Percentiles rank a stretch among this genome's conserved stretches.
Evolutionary conservation across 2,888 invertebrate genomes (phyloP).

Genomic region (Ferrisia virgata): DNA sequence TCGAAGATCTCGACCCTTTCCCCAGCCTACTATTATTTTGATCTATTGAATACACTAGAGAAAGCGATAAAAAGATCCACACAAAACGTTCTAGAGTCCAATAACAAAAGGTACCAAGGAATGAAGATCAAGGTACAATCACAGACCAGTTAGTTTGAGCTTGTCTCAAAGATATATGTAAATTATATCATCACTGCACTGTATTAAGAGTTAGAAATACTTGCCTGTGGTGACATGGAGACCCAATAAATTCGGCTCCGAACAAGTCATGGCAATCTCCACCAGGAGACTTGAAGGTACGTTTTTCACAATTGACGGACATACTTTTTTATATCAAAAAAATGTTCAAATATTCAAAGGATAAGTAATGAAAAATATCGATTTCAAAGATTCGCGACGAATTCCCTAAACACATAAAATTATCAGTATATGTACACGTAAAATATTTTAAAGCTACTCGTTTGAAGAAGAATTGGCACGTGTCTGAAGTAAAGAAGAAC

Average conservation of each 20-base stretch:
- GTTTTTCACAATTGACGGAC: constrained; percentile 27
- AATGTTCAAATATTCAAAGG: not conserved
- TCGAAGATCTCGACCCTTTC: too few species aligned
- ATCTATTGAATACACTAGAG: too few species aligned
- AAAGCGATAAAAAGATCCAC: too few species aligned
- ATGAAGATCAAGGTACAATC: too few species aligned
- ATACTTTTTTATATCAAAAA: not conserved
- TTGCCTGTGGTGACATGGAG: constrained; percentile 53
- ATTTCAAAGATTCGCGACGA: not conserved
- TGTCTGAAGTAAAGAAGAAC: not conserved
- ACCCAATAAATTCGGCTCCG: constrained; percentile 52
- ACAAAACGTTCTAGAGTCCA: too few species aligned
- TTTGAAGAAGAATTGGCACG: not conserved
- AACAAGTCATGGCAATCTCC: constrained; percentile 52
- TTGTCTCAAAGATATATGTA: too few species aligned
- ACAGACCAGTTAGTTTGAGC: too few species aligned
- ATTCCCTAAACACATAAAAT: not conserved
- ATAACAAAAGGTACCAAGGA: too few species aligned
- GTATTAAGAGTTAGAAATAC: too few species aligned
- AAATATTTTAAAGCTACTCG: not conserved
- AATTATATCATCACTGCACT: too few species aligned
- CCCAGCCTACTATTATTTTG: too few species aligned
- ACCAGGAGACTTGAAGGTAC: constrained; percentile 50
- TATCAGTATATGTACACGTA: not conserved
- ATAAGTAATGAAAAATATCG: not conserved